Evolutionary conservation across 1,140 invertebrate genomes (phyloP), one percentile per base, ranked within the genome.

Genomic region (Drosophila murphyi): DNA sequence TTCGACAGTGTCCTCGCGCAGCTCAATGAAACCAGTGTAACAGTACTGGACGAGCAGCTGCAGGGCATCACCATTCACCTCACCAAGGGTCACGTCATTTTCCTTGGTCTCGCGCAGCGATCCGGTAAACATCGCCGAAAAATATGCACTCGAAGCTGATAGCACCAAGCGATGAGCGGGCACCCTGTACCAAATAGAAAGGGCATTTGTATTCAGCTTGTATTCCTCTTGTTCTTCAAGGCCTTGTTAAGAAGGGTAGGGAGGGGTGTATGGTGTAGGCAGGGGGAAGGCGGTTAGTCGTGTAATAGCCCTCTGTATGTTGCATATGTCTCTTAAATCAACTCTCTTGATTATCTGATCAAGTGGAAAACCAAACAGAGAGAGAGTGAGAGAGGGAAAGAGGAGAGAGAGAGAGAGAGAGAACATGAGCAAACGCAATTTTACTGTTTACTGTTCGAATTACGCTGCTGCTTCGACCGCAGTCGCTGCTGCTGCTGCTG

Each of bases 41-140:
- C 97, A 97, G n/a, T 98, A 98, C 82, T 96, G 95, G 43, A 99
- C 95, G 47, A 98, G 94, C 51, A 95, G 94, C 91, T 95, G 95
- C 48, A 98, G 93, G 62, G 97, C 96, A 92, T 98, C 96, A 20
- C 96, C 95, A 92, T 98, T 96, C 20, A 98, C 96, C 91, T 96
- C 95, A 79, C 96, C 95, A 78, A 98, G 93, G 70, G 95, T 96
- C 35, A 99, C 95, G 94, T 98, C 97, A 75, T 95, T 94, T 92
- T 97, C 95, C 60, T 94, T 95, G n/a, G 97, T 95, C 94, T 98
- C 98, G 82, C 95, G 93, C 59, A 98, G 93, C 73, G 96, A 96
- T 77, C 96, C 96, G 32, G 97, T 98, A 92, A 99, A 99, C 97
- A 98, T 98, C 48, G 97, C 97, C 54, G 97, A 95, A 94, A 99